Percentiles rank a stretch among this genome's conserved stretches.
phyloP scores from a whole-genome alignment of 2,888 invertebrate species.

The Psococerastis gibbosa region DNA sequence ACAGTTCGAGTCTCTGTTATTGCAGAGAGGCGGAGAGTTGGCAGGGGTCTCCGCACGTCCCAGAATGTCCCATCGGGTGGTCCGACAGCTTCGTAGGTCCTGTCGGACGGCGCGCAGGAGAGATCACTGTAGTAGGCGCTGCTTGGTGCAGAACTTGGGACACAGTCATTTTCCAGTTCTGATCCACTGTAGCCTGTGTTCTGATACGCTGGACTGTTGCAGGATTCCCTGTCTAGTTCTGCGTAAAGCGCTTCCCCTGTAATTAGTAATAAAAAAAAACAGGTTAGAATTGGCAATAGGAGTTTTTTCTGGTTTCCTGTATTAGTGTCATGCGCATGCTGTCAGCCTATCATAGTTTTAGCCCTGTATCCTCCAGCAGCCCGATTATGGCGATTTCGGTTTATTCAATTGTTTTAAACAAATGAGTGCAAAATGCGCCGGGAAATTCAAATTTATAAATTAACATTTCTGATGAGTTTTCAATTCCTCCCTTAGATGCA shows the following conservation, averaged over 20 bases:
- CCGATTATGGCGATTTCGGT: too few relatives aligned
- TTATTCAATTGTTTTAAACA: too few relatives aligned
- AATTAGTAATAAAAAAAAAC: too few relatives aligned
- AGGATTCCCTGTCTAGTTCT: conserved; percentile 41
- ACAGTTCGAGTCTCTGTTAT: conserved; percentile 37
- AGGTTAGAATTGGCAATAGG: too few relatives aligned
- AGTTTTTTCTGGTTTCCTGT: too few relatives aligned
- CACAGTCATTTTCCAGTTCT: conserved; percentile 32
- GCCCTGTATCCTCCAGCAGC: too few relatives aligned
- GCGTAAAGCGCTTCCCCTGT: conserved; percentile 41
- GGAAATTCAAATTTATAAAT: too few relatives aligned
- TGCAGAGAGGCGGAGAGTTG: conserved; percentile 29
- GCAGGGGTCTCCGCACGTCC: background rate
- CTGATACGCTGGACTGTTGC: conserved; percentile 25
- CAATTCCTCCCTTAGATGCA: too few relatives aligned
- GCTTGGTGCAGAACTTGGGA: conserved; percentile 38
- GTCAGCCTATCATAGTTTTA: too few relatives aligned
- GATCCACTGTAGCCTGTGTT: conserved; percentile 43
- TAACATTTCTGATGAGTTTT: too few relatives aligned
- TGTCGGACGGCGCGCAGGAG: conserved; percentile 29
- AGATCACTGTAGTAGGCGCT: conserved; percentile 57
- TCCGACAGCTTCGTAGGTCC: conserved; percentile 41
- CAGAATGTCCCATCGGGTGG: conserved; percentile 23
- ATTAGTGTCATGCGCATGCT: too few relatives aligned
- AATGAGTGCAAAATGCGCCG: too few relatives aligned